Percentiles rank a stretch among this genome's conserved stretches.
These are phyloP conservation scores for Clinocottus analis DNA, from an alignment of 2,113 vertebrate species.

Conservation along the genomic window DNA sequence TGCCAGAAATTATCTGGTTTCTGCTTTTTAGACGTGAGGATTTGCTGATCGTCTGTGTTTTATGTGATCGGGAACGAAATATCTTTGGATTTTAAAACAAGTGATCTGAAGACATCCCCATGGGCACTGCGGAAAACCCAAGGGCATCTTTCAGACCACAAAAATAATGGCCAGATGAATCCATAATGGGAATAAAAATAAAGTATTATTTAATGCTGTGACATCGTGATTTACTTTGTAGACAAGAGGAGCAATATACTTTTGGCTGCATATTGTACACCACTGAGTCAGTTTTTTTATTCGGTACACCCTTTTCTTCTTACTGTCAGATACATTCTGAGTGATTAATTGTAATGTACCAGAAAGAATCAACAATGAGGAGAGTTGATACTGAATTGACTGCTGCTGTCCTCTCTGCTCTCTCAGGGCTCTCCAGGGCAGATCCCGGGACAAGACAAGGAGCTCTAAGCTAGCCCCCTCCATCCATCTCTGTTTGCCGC, in stretches of 20 bases:
- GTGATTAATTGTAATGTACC: not conserved
- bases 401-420: constrained; percentile 24
- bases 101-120: too few species aligned
- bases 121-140: too few species aligned
- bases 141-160: too few species aligned
- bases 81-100: not conserved
- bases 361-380: not conserved
- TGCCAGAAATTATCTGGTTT: not conserved
- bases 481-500: constrained; percentile 73
- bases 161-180: not conserved
- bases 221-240: not conserved
- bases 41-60: not conserved
- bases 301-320: not conserved
- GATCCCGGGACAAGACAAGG: constrained; percentile 77
- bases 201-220: not conserved
- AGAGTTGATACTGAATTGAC: constrained; percentile 9
- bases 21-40: not conserved
- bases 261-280: not conserved
- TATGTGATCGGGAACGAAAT: not conserved
- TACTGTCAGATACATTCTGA: not conserved
- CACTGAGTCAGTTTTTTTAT: not conserved
- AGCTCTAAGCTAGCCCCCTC: constrained; percentile 85
- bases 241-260: not conserved
- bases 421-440: constrained; percentile 60
- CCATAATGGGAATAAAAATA: not conserved